Conservation (phyloP, 2,888 invertebrate genomes). For the Willowsia nigromaculata region DNA sequence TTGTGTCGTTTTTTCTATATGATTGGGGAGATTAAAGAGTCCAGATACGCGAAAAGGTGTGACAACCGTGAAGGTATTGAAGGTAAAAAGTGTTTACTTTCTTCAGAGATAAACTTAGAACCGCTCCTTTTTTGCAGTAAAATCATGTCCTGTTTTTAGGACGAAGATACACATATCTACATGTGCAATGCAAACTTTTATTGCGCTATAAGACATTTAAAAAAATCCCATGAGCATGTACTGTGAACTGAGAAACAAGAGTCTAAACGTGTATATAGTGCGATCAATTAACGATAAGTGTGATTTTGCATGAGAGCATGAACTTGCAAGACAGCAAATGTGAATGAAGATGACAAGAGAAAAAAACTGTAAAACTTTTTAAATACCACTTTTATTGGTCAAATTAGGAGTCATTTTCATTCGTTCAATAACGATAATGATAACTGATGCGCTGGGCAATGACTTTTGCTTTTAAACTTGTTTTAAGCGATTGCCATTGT, state of each 20-base stretch:
- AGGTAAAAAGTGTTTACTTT: constrained; percentile 5
- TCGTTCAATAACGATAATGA: constrained; percentile 18
- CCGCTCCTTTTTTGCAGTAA: neutral
- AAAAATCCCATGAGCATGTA: no score
- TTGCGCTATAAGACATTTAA: neutral
- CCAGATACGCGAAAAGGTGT: constrained; percentile 52
- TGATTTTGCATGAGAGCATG: neutral
- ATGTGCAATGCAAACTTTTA: constrained; percentile 36
- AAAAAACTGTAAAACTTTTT: constrained; percentile 32
- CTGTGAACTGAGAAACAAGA: neutral
- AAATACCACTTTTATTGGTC: constrained; percentile 54
- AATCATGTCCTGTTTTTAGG: constrained; percentile 14
- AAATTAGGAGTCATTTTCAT: constrained; percentile 47
- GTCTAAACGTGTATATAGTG: neutral
- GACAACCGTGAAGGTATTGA: constrained; percentile 36
- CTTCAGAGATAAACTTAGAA: neutral
- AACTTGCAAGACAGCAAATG: neutral
- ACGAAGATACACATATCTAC: constrained; percentile 25
- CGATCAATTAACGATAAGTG: neutral
- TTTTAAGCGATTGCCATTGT: constrained; percentile 23
- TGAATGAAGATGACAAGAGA: neutral
- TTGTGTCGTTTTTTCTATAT: constrained; percentile 34
- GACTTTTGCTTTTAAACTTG: constrained; percentile 55
- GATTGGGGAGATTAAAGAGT: constrained; percentile 36
- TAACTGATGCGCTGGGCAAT: constrained; percentile 27